Base-by-base conservation (phyloP, 37 sponge, comb jelly and placozoan genomes). In the Crambe crambe region DNA sequence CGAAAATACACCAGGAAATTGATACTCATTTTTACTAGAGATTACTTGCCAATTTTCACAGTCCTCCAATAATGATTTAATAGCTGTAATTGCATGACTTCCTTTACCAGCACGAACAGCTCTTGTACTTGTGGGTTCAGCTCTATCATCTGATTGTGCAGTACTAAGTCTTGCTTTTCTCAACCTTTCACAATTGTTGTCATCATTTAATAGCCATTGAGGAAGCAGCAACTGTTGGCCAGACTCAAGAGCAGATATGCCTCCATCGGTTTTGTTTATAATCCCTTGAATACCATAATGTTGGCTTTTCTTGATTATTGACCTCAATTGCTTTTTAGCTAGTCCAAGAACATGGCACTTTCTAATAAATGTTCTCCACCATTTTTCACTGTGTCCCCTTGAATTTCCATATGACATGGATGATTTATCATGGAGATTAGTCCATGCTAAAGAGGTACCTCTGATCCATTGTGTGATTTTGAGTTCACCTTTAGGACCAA, bases 61-160 rank as follows among this genome's bases (percentile, higher is more conserved):
- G 37, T 65, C 68, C 22, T 37, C 51, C 31, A 78, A 31, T n/a
- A 78, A 31, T 42, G 25, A n/a, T 26, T 56, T 65, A 36, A 66
- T 36, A 23, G 44, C 32, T 25, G 37, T 8, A 29, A 66, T 34
- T 47, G 32, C 44, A 63, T 65, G 68, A 31, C 37, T 78, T 41
- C 78, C 78, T 39, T 77, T 77, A 41, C 78, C 78, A 64, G 29
- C 43, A 31, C 79, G 44, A n/a, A n/a, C n/a, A n/a, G n/a, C n/a
- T n/a, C n/a, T n/a, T n/a, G n/a, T n/a, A n/a, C n/a, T n/a, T n/a
- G n/a, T n/a, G n/a, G n/a, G n/a, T n/a, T n/a, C n/a, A n/a, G 21
- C 58, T 51, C 2, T 3, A 21, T 51, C 22, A 27, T 22, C 31
- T 74, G 34, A 42, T 40, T 71, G 23, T n/a, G 23, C 8, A 63